Evolutionary conservation across 1,140 invertebrate species (phyloP), one percentile per base, ranked within the genome.

Genomic region (Papilio dardanus): DNA sequence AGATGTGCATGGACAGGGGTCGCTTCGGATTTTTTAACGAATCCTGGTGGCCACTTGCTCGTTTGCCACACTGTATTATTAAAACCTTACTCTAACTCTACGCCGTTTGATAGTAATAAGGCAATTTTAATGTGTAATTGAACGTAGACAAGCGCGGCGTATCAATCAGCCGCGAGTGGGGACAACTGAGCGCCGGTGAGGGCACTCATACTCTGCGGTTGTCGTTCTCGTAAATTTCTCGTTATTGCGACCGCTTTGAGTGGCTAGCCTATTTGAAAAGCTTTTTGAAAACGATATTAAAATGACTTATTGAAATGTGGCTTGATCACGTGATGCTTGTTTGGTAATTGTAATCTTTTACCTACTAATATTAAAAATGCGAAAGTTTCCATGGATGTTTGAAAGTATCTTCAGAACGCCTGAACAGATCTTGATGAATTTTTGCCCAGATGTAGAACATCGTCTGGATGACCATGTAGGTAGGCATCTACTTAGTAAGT

Each of bases 191-290:
- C 54, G 54, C 24, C 54, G 54, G 24, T 28, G 24, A 62, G 54
- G 21, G 54, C 54, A 24, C 24, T 28, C 3, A 5, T 28, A 12
- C 10, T 12, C 54, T 62, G 54, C 24, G 24, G 28, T 62, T 62
- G 54, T 62, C 54, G 19, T 21, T 54, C 54, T 62, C 54, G 54
- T 62, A 62, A 62, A 62, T 62, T 62, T 28, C 54, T 30, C 21
- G 54, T 62, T 62, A 62, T 30, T 62, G 54, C 54, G 54, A 62
- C 10, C 54, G 54, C 30, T 62, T 62, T 24, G 21, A 28, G 24
- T 62, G 21, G 54, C 24, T 24, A 28, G 14, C 4, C 54, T 62
- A 62, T 62, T 62, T 62, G 2, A 62, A 62, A 62, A 28, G 24
- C 24, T 30, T 14, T 28, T 62, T 28, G 10, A 62, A 62, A 58